A percentile compares a stretch with the other conserved stretches of the same genome.
These are phyloP conservation scores for Dendrolimus pini DNA, from an alignment of 2,888 invertebrate species.

Conservation along the genomic window DNA sequence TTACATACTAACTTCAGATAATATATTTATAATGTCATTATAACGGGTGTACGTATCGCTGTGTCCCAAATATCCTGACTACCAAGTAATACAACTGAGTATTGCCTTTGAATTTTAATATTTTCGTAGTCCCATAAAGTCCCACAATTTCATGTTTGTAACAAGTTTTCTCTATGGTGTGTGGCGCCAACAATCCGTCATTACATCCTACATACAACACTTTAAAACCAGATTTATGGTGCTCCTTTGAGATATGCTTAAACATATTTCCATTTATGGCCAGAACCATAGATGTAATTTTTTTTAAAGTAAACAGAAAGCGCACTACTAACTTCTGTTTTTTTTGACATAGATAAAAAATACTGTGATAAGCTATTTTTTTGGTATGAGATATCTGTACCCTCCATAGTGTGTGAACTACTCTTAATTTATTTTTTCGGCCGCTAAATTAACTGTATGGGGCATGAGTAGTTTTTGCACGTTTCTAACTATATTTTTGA, in stretches of 20 bases:
- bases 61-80: too few relatives aligned
- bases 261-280: neutral
- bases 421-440: too few relatives aligned
- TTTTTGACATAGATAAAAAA: neutral
- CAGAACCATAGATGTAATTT: neutral
- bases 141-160: neutral
- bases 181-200: neutral
- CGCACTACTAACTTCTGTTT: neutral
- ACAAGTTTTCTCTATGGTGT: constrained; percentile 1
- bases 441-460: too few relatives aligned
- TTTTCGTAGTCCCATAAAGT: neutral
- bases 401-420: too few relatives aligned
- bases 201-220: neutral
- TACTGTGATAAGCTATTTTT: too few relatives aligned
- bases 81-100: too few relatives aligned
- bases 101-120: neutral
- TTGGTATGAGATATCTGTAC: too few relatives aligned
- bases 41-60: too few relatives aligned
- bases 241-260: neutral
- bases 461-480: too few relatives aligned
- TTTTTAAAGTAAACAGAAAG: neutral
- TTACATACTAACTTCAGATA: too few relatives aligned
- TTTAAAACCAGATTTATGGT: neutral
- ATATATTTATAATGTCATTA: too few relatives aligned
- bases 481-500: too few relatives aligned